These are phyloP conservation scores for Hemicordylus capensis DNA, from an alignment of 2,113 vertebrate species.

Conservation along the genomic window DNA sequence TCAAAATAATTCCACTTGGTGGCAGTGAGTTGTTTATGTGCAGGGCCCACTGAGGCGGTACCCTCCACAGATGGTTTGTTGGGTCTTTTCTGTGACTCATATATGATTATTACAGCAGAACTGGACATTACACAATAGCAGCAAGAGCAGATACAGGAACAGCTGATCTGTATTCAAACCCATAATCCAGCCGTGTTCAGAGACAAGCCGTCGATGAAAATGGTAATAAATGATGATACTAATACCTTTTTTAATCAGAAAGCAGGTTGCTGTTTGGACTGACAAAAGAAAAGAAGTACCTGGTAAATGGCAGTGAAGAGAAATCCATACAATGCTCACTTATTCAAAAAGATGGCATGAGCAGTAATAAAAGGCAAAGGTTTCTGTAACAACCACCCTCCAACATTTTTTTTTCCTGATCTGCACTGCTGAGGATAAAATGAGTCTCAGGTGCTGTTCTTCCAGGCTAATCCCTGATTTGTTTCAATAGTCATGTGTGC, in stretches of 20 bases:
- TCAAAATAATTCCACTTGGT: too few relatives aligned
- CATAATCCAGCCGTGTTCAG: not conserved
- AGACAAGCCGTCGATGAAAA: not conserved
- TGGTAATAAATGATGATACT: not conserved
- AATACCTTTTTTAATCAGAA: not conserved
- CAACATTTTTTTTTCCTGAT: not conserved
- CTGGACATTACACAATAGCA: not conserved
- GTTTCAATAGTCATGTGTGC: constrained; percentile 7
- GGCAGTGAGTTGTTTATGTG: too few relatives aligned
- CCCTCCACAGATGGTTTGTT: too few relatives aligned
- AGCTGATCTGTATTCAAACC: not conserved
- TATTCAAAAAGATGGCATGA: constrained; percentile 1
- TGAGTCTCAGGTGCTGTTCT: not conserved
- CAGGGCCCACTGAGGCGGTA: too few relatives aligned
- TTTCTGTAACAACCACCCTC: not conserved
- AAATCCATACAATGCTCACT: not conserved
- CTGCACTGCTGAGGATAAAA: not conserved
- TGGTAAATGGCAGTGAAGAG: not conserved
- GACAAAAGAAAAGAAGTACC: not conserved
- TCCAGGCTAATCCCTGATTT: constrained; percentile 23
- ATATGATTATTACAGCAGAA: not conserved
- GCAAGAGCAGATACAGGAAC: not conserved
- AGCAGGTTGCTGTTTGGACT: not conserved
- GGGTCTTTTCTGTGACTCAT: too few relatives aligned
- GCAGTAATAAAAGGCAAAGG: not conserved